These are phyloP conservation scores for Monodelphis domestica DNA, from an alignment of 2,797 vertebrate species.

Conservation along the genomic window DNA sequence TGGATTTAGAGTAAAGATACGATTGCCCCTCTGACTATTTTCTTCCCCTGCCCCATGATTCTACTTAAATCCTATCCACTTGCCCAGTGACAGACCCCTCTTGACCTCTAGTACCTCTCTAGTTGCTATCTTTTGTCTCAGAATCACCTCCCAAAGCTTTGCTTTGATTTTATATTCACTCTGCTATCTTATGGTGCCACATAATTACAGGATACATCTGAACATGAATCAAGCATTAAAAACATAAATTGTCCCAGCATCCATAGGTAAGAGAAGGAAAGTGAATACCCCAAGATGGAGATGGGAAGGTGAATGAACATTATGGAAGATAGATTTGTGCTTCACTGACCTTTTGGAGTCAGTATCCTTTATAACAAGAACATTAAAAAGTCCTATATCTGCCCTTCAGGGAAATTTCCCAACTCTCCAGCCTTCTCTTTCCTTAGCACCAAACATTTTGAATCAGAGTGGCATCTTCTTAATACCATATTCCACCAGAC, in stretches of 20 bases:
- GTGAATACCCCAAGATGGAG: background rate
- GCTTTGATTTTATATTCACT: background rate
- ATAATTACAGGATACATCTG: background rate
- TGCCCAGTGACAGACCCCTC: background rate
- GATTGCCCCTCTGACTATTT: background rate
- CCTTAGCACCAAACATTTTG: background rate
- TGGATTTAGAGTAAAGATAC: background rate
- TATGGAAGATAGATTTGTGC: too few species aligned
- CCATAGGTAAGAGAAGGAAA: background rate
- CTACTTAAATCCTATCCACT: background rate
- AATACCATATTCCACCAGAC: background rate
- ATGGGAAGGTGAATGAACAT: background rate
- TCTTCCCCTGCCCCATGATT: background rate
- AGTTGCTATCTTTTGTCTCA: background rate
- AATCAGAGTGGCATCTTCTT: background rate
- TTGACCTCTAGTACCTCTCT: background rate
- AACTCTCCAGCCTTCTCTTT: background rate
- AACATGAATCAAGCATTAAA: background rate
- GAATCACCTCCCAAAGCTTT: background rate
- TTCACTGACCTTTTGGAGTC: too few species aligned
- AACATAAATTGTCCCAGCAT: background rate
- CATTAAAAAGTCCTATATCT: background rate
- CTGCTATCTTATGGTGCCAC: background rate
- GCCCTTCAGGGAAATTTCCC: background rate
- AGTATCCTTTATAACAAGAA: background rate